Base-by-base conservation (phyloP, 2,888 invertebrate species). In the Ectemnius lituratus region DNA sequence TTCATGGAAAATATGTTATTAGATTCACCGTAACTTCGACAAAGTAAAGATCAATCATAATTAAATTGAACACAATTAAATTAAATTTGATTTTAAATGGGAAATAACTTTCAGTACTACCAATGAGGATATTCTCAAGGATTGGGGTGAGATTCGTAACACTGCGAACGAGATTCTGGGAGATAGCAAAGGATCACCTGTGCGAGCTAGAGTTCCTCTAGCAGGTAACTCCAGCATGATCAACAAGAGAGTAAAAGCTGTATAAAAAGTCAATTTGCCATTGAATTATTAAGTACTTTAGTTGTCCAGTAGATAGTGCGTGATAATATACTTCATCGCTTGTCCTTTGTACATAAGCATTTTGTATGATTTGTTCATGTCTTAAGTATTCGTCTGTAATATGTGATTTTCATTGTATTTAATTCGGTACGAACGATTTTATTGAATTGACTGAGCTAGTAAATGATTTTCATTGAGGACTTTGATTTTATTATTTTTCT, bases 21-120 rank as follows among this genome's bases (percentile, higher is more conserved):
- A 92, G 97, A 68, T 99, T 99, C 90, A 98, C 98, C 0, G 95
- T 99, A 47, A 98, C 99, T 0, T 98, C 98, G 0, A 95, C 95
- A 63, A 94, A 95, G 90, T 91, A 82, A 73, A 58, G 11, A 16
- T 11, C 0, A 52, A 11, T 52, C 16, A 52, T 0, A 16, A 52
- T 23, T 23, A 46, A 14, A 46, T 46, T 45, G 5, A 23, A n/a
- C 13, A 18, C 14, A 13, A 18, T n/a, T n/a, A n/a, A 18, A 13
- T 62, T 37, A 4, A 16, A 45, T 16, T 62, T 1, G 27, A 18
- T 11, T 11, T 58, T 18, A 52, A 52, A 14, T 14, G n/a, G 16
- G n/a, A 52, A 14, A 52, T 16, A 0, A 52, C 5, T 52, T 75
- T 57, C 45, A 91, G 90, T 86, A 98, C 96, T 0, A 95, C 95